phyloP scores from a whole-genome alignment of 2,888 invertebrate species.

The Salticus scenicus region DNA sequence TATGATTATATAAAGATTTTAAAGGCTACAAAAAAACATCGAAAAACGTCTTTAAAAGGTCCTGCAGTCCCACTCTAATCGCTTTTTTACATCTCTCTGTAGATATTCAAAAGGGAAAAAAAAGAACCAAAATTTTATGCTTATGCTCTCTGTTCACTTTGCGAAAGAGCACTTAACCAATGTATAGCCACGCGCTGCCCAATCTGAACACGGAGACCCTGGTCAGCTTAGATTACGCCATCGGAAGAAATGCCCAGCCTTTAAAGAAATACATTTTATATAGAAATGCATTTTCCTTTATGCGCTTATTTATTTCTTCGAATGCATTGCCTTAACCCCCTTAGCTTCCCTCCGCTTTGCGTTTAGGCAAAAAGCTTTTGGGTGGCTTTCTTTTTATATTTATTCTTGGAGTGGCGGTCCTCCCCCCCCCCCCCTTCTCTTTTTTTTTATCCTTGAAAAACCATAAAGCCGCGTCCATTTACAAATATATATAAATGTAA shows the following conservation, averaged over 20 bases:
- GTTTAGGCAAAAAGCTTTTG: conserved; percentile 67
- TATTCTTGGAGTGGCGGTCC: conserved; percentile 30
- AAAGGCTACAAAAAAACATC: not conserved
- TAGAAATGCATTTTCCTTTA: conserved; percentile 55
- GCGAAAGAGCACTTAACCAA: conserved; percentile 66
- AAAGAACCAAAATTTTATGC: conserved; percentile 61
- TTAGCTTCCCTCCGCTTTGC: conserved; percentile 31
- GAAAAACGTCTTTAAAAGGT: conserved; percentile 51
- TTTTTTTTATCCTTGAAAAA: conserved; percentile 23
- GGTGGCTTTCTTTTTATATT: conserved; percentile 24
- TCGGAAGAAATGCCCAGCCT: conserved; percentile 35
- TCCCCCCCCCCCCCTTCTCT: conserved; percentile 4
- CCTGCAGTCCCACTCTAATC: conserved; percentile 60
- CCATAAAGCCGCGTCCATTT: conserved; percentile 65
- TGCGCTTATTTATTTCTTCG: conserved; percentile 52
- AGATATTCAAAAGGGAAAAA: conserved; percentile 2
- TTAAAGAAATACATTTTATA: conserved; percentile 66
- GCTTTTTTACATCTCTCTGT: conserved; percentile 62
- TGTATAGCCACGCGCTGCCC: conserved; percentile 46
- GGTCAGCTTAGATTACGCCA: conserved; percentile 66
- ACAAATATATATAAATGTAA: conserved; percentile 68
- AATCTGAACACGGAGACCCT: conserved; percentile 29
- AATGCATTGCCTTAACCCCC: conserved; percentile 7
- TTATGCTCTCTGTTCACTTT: conserved; percentile 56
- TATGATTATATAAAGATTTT: conserved; percentile 47